phyloP scores from a whole-genome alignment of 2,113 vertebrate genomes.

The Rousettus leschenaultii region DNA sequence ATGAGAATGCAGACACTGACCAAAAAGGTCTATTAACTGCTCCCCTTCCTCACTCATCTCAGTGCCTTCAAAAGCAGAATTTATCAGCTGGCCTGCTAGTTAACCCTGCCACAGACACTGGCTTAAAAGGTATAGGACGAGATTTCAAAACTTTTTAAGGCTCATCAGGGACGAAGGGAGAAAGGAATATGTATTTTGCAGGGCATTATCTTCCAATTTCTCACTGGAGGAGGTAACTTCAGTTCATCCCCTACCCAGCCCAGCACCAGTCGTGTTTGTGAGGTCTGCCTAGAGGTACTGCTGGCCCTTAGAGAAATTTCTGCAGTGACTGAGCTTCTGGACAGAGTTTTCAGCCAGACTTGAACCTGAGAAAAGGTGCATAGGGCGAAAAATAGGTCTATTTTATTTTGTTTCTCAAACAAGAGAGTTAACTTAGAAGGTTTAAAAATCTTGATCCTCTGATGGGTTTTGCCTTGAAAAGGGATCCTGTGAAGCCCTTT shows the following conservation, averaged over 20 bases:
- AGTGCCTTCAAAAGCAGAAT: background rate
- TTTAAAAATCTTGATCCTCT: background rate
- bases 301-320: background rate
- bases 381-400: background rate
- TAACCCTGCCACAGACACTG: background rate
- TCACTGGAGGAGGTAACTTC: background rate
- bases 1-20: background rate
- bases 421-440: background rate
- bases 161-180: background rate
- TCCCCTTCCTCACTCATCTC: background rate
- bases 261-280: background rate
- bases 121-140: background rate
- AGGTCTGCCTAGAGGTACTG: background rate
- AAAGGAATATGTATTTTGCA: background rate
- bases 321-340: background rate
- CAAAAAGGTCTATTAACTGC: background rate
- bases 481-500: background rate
- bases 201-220: background rate
- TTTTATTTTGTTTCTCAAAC: background rate
- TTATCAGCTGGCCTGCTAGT: background rate
- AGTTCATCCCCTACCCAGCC: background rate
- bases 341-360: background rate
- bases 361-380: slow-evolving; percentile 13
- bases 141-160: background rate
- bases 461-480: background rate